phyloP scores from a whole-genome alignment of 2,797 vertebrate species.

The Picus viridis region DNA sequence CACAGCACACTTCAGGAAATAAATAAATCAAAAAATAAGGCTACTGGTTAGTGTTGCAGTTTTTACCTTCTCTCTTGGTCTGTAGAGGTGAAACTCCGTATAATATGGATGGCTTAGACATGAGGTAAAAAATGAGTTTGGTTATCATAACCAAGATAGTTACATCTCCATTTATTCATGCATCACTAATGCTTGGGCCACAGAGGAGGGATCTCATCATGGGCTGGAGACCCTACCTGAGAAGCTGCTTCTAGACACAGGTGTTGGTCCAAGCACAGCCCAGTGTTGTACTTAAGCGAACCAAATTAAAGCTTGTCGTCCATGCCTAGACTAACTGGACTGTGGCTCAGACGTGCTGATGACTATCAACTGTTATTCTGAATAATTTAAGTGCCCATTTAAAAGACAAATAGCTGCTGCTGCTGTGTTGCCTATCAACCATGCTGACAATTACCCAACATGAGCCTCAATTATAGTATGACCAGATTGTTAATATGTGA shows the following conservation, averaged over 20 bases:
- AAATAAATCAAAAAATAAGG: not conserved
- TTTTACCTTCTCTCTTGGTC: not conserved
- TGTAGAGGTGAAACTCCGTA: not conserved
- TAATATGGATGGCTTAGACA: not conserved
- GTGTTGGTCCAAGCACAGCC: not conserved
- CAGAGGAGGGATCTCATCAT: not conserved
- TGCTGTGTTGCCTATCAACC: not conserved
- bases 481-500: slow-evolving; percentile 34
- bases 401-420: not conserved
- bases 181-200: not conserved
- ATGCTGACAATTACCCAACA: slow-evolving; percentile 7
- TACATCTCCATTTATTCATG: not conserved
- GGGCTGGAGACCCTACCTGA: not conserved
- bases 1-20: not conserved
- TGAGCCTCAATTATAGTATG: not conserved
- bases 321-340: not conserved
- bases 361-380: not conserved
- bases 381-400: slow-evolving; percentile 27
- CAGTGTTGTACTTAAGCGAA: not conserved
- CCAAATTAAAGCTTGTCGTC: not conserved
- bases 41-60: not conserved
- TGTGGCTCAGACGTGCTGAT: slow-evolving; percentile 1
- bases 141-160: not conserved
- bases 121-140: not conserved
- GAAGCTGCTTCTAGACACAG: not conserved